Percentiles rank a stretch among this genome's conserved stretches.
Evolutionary conservation across 2,797 vertebrate genomes (phyloP).

Genomic region (Geotrypetes seraphini): DNA sequence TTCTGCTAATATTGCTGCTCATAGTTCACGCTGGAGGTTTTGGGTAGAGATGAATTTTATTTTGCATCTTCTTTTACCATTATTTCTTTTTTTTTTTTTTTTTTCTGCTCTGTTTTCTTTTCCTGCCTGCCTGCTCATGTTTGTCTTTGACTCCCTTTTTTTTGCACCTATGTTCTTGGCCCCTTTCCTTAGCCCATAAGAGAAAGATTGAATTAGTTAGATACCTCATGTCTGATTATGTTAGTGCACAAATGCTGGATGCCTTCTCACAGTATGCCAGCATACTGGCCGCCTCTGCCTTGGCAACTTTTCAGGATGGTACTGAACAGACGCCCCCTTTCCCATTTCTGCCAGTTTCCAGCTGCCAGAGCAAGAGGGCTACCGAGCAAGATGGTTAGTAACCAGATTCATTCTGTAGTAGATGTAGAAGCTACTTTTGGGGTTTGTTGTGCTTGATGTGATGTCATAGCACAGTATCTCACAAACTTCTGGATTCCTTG

Average conservation of each 20-base stretch:
- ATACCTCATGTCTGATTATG: slow-evolving; percentile 83
- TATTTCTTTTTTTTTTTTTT: too few relatives aligned
- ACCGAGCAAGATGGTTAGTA: slow-evolving; percentile 88
- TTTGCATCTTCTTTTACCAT: slow-evolving; percentile 26
- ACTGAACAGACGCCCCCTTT: slow-evolving; percentile 77
- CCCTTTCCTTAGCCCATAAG: slow-evolving; percentile 64
- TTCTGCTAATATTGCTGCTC: too few relatives aligned
- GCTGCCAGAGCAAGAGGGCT: slow-evolving; percentile 63
- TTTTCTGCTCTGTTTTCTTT: slow-evolving; percentile 30
- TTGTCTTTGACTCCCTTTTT: background rate
- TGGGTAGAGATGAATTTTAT: too few relatives aligned
- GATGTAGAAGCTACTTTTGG: slow-evolving; percentile 34
- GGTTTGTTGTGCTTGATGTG: too few relatives aligned
- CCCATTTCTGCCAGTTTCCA: slow-evolving; percentile 71
- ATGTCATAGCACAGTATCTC: too few relatives aligned
- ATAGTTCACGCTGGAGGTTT: too few relatives aligned
- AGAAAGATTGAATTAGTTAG: slow-evolving; percentile 84
- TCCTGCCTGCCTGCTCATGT: slow-evolving; percentile 1
- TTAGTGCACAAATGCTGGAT: slow-evolving; percentile 78
- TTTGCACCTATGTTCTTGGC: slow-evolving; percentile 17
- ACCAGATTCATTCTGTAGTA: slow-evolving; percentile 26
- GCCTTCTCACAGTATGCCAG: slow-evolving; percentile 79
- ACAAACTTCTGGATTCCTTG: too few relatives aligned
- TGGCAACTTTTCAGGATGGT: slow-evolving; percentile 77
- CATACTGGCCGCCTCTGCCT: slow-evolving; percentile 70